Evolutionary conservation across 92 coral and sea anemone genomes (phyloP).

Genomic region (Zoanthus gigantus): DNA sequence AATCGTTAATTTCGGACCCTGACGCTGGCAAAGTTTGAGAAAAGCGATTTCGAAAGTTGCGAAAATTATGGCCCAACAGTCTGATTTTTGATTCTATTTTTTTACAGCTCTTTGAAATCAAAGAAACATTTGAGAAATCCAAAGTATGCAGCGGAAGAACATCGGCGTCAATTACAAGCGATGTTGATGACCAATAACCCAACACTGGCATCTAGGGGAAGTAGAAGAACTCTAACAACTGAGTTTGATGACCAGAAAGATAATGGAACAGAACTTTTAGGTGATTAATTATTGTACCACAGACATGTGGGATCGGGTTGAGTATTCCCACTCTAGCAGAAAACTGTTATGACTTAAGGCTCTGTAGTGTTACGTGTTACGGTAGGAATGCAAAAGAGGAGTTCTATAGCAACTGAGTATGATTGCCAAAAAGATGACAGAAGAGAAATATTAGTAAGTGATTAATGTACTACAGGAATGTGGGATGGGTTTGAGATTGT

Average conservation of each 20-base stretch:
- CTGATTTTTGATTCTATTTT: not conserved
- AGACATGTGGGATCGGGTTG: too few relatives aligned
- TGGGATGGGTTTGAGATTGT: too few relatives aligned
- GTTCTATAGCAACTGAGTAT: too few relatives aligned
- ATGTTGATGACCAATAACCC: constrained; percentile 59
- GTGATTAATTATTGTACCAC: constrained; percentile 27
- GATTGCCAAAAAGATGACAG: constrained; percentile 58
- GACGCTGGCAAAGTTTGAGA: too few relatives aligned
- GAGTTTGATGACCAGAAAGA: constrained; percentile 66
- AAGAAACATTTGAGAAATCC: constrained; percentile 68
- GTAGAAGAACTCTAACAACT: not conserved
- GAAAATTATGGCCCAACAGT: too few relatives aligned
- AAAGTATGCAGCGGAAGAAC: constrained; percentile 89
- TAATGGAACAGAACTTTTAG: constrained; percentile 82
- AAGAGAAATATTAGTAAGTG: constrained; percentile 71
- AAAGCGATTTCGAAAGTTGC: too few relatives aligned
- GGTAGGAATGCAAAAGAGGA: too few relatives aligned
- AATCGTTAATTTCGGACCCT: too few relatives aligned
- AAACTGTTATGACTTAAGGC: too few relatives aligned
- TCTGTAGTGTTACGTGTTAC: too few relatives aligned
- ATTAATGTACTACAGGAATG: not conserved
- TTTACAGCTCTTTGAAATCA: constrained; percentile 69
- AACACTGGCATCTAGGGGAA: not conserved
- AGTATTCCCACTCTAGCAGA: too few relatives aligned
- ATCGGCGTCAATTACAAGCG: constrained; percentile 89